Evolutionary conservation across 2,113 vertebrate species (phyloP), one percentile per base, ranked within the genome.

Genomic region (Microcebus murinus): DNA sequence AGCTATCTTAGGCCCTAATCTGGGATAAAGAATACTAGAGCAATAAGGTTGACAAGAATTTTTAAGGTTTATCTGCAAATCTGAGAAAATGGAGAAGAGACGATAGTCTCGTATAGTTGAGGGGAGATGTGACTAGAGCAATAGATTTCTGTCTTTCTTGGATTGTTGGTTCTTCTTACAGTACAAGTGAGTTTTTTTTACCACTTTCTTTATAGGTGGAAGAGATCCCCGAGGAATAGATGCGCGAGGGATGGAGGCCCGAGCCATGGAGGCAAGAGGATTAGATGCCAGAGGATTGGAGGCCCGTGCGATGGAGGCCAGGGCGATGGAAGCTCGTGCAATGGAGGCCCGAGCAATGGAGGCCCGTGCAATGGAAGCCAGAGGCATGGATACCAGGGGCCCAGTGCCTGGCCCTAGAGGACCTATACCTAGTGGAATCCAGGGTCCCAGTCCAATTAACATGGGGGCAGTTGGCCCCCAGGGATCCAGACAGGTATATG

Each of bases 351-450:
- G 97, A 89, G 99, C 96, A 0, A 96, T 98, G 97, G 98, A 98
- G 10, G 99, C 99, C 15, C 98, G 99, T 55, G 99, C 98, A 0
- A 99, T 99, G 98, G 99, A 99, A 98, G 94, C 98, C 7, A 98
- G 99, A 80, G 98, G 98, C 68, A 97, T 99, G 96, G 99, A 99
- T 80, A 85, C 99, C 73, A 99, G 99, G 45, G 99, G 99, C 57
- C 99, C 99, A 0, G 99, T 99, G 20, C 97, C 99, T 3, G 99
- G 98, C n/a, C 99, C 99, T 1, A 99, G 99, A 88, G 99, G 99
- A 95, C 99, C 99, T 18, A 99, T 99, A 97, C 98, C 99, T 7
- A 96, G 98, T 73, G 99, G 99, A 90, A 99, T 99, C 97, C 99
- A 98, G 77, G 99, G 99, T 18, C 99, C 99, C 17, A 98, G 98